phyloP scores from a whole-genome alignment of 1,140 invertebrate genomes.

The Calosoma granatense region DNA sequence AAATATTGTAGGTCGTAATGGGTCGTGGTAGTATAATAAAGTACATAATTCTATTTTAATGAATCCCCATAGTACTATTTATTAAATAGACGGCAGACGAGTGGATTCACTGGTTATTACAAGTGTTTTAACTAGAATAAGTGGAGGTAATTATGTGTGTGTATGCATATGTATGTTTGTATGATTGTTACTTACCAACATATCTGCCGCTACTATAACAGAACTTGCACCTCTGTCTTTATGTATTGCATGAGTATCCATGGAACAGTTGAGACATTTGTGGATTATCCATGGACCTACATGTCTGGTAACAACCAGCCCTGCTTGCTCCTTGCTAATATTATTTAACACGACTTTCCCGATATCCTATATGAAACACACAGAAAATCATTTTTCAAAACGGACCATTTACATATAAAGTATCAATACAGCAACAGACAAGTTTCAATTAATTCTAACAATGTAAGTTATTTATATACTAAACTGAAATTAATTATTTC shows the following conservation, averaged over 20 bases:
- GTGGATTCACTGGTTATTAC: no score
- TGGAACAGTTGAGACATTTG: conserved; percentile 38
- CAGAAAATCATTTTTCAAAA: neutral
- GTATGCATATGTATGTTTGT: no score
- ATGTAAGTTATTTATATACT: neutral
- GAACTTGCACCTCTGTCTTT: conserved; percentile 37
- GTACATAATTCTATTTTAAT: no score
- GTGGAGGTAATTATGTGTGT: no score
- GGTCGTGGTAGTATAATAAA: no score
- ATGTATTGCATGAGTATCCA: conserved; percentile 41
- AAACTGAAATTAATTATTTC: no score
- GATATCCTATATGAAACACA: conserved; percentile 30
- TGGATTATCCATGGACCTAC: conserved; percentile 39
- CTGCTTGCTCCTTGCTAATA: conserved; percentile 38
- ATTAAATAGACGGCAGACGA: no score
- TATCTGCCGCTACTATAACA: conserved; percentile 36
- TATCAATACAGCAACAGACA: neutral
- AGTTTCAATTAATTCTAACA: conserved; percentile 3
- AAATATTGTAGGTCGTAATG: no score
- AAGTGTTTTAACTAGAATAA: no score
- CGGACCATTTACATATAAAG: neutral
- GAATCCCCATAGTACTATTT: no score
- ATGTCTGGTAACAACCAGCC: conserved; percentile 35
- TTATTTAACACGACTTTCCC: conserved; percentile 31
- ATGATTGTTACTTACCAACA: conserved; percentile 42